Conservation (phyloP, 1,140 invertebrate genomes). For the Drosophila orosa region DNA sequence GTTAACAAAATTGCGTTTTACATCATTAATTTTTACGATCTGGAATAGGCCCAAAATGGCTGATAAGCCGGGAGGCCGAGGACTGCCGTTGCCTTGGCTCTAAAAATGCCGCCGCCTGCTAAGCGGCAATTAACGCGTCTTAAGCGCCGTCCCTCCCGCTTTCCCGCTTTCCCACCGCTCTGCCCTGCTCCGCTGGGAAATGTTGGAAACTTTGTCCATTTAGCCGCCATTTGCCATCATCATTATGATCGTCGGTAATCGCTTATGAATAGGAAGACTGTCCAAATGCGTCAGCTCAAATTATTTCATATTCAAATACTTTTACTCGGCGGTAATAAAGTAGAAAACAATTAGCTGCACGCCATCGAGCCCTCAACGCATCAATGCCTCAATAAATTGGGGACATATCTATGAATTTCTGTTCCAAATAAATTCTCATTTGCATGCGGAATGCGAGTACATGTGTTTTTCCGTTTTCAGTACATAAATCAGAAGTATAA, state of each 20-base stretch:
- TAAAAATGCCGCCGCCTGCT: constrained; percentile 40
- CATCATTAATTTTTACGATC: constrained; percentile 82
- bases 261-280: constrained; percentile 47
- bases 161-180: constrained; percentile 2
- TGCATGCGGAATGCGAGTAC: constrained; percentile 31
- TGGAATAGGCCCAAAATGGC: constrained; percentile 78
- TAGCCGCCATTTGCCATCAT: constrained; percentile 47
- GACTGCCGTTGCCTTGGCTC: constrained; percentile 7
- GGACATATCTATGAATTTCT: constrained; percentile 26
- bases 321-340: constrained; percentile 64
- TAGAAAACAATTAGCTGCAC: constrained; percentile 75
- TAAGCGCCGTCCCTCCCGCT: constrained; percentile 35
- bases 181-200: constrained; percentile 15
- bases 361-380: constrained; percentile 60
- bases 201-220: constrained; percentile 48
- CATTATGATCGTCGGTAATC: constrained; percentile 58
- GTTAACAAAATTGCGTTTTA: constrained; percentile 82
- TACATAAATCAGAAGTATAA: constrained; percentile 59
- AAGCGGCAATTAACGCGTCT: constrained; percentile 76
- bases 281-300: constrained; percentile 24
- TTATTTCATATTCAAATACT: constrained; percentile 38
- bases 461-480: neutral
- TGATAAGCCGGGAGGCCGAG: constrained; percentile 57
- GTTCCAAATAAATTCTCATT: constrained; percentile 53
- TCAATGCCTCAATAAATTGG: constrained; percentile 72